Evolutionary conservation across 2,797 vertebrate genomes (phyloP), one percentile per base, ranked within the genome.

Genomic region (Acanthurus leucopareius): DNA sequence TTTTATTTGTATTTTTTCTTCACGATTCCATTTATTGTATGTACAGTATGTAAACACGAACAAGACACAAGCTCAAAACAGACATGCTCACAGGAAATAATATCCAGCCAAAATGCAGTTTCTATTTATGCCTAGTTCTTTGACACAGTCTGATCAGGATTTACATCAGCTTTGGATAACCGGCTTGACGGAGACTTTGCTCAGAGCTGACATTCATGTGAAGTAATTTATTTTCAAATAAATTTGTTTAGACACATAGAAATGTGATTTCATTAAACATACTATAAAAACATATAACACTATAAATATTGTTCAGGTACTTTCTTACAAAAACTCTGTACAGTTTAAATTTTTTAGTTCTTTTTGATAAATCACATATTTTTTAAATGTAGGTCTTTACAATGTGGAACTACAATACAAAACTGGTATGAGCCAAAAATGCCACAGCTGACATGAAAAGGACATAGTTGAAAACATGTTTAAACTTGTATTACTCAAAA

Each of bases 21-120:
- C 90, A 92, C 87, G 47, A 88, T 74, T 90, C 89, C 84, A 93
- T 92, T 93, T 93, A 93, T 90, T 91, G 75, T 95, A 95, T 96
- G 87, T 95, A 95, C 95, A 96, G 90, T 93, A 94, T 95, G 93
- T 96, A 95, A 95, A 96, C 95, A 93, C 91, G 73, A 91, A 94
- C 88, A 81, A 89, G 91, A 94, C 89, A 90, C 88, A 89, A 93
- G 80, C 68, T 87, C 84, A 91, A 90, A 92, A 91, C 87, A 93
- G 85, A 95, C 94, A 95, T 94, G 93, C 92, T 89, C 90, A 94
- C 92, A 93, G 81, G 83, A 85, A 90, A 91, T 86, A 87, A 83
- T 89, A 89, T 85, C 90, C 89, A 93, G 85, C 87, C 92, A 90
- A 89, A 92, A 88, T 90, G 83, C 86, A 83, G 72, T 86, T 90